Evolutionary conservation across 2,797 vertebrate species (phyloP).

Genomic region (Adelosebastes latens): DNA sequence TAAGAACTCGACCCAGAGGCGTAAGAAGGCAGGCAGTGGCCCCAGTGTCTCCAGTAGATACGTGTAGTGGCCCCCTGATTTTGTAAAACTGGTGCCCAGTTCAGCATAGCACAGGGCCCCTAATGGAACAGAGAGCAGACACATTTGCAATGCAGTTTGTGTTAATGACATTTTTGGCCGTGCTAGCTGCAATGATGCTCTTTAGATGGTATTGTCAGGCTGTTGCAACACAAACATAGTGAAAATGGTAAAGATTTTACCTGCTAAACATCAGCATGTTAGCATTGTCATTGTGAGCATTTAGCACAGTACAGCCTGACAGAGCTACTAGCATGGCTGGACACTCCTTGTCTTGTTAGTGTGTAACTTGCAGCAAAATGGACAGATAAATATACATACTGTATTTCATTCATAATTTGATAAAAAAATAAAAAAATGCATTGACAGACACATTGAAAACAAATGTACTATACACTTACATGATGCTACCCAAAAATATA

Average conservation of each 20-base stretch:
- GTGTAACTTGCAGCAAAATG: not conserved
- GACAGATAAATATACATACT: not conserved
- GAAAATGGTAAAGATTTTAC: not conserved
- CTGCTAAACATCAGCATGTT: too few species aligned
- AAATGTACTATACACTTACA: not conserved
- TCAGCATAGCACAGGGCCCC: slow-evolving; percentile 79
- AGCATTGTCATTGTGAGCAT: too few species aligned
- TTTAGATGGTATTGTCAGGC: not conserved
- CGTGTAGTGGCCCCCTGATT: slow-evolving; percentile 85
- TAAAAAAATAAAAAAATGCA: not conserved
- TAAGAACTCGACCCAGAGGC: slow-evolving; percentile 88
- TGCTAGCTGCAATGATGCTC: not conserved
- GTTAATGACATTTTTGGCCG: not conserved
- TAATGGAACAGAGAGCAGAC: slow-evolving; percentile 5
- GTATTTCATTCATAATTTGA: not conserved
- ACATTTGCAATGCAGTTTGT: not conserved
- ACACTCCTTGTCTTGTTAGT: not conserved
- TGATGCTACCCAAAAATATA: not conserved
- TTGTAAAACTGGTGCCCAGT: slow-evolving; percentile 75
- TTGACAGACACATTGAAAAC: not conserved
- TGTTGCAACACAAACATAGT: not conserved
- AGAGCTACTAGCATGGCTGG: not conserved
- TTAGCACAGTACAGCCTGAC: not conserved
- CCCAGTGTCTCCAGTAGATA: slow-evolving; percentile 86
- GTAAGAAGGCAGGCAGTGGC: slow-evolving; percentile 89